Base-by-base conservation (phyloP, 1,140 invertebrate species). In the Plutomurus gul region DNA sequence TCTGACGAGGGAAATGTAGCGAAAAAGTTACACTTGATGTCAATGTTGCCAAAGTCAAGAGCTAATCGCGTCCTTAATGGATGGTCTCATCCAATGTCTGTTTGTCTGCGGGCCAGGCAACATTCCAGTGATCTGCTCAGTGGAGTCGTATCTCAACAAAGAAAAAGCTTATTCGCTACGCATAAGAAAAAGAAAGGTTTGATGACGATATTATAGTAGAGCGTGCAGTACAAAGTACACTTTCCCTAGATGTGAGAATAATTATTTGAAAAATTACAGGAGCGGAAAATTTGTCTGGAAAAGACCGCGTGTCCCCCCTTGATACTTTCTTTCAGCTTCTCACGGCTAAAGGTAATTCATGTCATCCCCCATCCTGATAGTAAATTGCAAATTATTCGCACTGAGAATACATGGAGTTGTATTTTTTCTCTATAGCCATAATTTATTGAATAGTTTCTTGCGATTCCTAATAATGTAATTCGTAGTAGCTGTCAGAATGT, bases 311-410 rank as follows among this genome's bases (percentile, higher is more conserved):
- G 16, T 72, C 93, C 46, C 93, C 93, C 0, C 86, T 95, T 75
- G 93, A 95, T 85, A 94, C 93, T 16, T 95, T 95, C 85, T 86
- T 95, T 49, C 93, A 94, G 87, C 87, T 95, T 43, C 88, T 95
- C 22, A 95, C 93, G 1, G 93, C 93, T 10, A 95, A 95, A 89
- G 89, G 89, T 79, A 65, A 65, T 13, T 47, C n/a, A 18, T 16
- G 3, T 18, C 1, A 47, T 47, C 46, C n/a, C 20, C 0, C 46
- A 6, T 47, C n/a, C n/a, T n/a, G n/a, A n/a, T n/a, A n/a, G n/a
- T n/a, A n/a, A n/a, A n/a, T n/a, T n/a, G n/a, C n/a, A n/a, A n/a
- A n/a, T n/a, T n/a, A n/a, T n/a, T n/a, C n/a, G n/a, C n/a, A n/a
- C n/a, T n/a, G n/a, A n/a, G n/a, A n/a, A n/a, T n/a, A n/a, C n/a